A percentile compares a stretch with the other conserved stretches of the same genome.
These are phyloP conservation scores for Brachionus koreanus DNA, from an alignment of 1,140 invertebrate genomes.

Conservation along the genomic window DNA sequence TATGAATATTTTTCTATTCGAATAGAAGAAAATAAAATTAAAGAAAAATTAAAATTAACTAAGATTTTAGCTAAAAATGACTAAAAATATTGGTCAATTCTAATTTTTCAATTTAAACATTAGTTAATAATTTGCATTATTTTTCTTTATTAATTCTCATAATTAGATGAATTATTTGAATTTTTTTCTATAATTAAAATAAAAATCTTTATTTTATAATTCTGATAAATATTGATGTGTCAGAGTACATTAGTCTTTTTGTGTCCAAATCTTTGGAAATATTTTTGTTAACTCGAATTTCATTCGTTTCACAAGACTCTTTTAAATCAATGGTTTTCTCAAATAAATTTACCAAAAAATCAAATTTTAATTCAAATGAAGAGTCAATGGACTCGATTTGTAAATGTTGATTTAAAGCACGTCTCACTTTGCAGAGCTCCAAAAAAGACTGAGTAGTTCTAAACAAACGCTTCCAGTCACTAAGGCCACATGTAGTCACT, in stretches of 20 bases:
- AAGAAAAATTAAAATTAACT: no score
- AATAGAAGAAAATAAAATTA: no score
- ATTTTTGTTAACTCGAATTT: constrained; percentile 57
- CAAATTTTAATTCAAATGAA: not conserved
- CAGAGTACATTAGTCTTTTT: constrained; percentile 58
- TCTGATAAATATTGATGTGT: no score
- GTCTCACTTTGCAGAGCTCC: not conserved
- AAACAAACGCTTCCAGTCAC: constrained; percentile 24
- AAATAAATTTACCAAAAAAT: constrained; percentile 36
- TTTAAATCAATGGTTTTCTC: constrained; percentile 34
- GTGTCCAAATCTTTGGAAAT: constrained; percentile 30
- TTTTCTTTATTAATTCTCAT: no score
- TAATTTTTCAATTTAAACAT: no score
- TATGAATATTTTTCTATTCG: no score
- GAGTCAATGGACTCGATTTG: not conserved
- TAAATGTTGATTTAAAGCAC: not conserved
- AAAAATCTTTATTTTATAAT: no score
- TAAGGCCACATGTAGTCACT: not conserved
- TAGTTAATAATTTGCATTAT: no score
- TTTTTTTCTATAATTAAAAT: no score
- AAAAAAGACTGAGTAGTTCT: constrained; percentile 16
- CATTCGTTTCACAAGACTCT: constrained; percentile 56
- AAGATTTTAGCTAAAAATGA: no score
- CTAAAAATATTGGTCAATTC: no score
- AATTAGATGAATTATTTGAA: no score